Evolutionary conservation across 2,888 invertebrate species (phyloP).

Genomic region (Campoletis raptor): DNA sequence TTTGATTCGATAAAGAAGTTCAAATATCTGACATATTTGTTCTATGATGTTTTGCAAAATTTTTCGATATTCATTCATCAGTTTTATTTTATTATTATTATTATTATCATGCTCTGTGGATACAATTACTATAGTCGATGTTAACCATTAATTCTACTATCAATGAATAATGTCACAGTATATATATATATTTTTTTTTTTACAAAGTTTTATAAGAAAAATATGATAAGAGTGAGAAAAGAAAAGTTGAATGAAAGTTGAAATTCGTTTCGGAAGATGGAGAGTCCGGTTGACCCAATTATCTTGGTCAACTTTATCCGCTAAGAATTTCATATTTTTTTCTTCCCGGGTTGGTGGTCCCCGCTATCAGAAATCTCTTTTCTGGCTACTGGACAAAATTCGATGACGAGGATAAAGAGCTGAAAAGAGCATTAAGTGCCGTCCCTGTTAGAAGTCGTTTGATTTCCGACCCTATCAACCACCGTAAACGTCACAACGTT

Average conservation of each 20-base stretch:
- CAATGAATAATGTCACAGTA: too few relatives aligned
- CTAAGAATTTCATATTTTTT: constrained; percentile 18
- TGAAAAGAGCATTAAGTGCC: constrained; percentile 29
- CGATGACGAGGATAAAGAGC: constrained; percentile 48
- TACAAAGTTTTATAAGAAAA: constrained; percentile 3
- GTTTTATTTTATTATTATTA: neutral
- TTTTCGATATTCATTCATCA: neutral
- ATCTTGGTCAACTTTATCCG: constrained; percentile 47
- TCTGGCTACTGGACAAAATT: constrained; percentile 20
- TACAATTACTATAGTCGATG: neutral
- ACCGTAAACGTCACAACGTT: neutral
- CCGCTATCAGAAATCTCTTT: neutral
- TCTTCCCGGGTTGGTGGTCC: neutral
- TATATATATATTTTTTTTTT: neutral
- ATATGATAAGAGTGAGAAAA: constrained; percentile 1
- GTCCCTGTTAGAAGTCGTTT: neutral
- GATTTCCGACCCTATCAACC: neutral
- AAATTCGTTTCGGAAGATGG: constrained; percentile 42
- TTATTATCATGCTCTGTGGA: neutral
- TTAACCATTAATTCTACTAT: neutral
- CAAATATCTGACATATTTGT: neutral
- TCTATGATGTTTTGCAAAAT: neutral
- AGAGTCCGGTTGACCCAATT: constrained; percentile 56
- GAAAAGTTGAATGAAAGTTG: constrained; percentile 31
- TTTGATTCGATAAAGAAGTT: neutral